phyloP scores from a whole-genome alignment of 2,888 invertebrate species.

The Acleris literana region DNA sequence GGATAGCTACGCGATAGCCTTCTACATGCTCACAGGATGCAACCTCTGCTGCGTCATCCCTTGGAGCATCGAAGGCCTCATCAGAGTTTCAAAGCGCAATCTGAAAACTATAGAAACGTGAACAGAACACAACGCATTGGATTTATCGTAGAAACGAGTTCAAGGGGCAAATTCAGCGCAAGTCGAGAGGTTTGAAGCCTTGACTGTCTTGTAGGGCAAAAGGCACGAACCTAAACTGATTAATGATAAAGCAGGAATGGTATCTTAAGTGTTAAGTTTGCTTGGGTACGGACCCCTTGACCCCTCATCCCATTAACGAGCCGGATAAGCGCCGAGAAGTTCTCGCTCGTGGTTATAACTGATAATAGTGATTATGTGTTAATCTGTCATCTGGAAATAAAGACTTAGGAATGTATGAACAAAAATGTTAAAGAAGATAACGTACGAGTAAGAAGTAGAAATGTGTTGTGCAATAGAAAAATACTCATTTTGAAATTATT shows the following conservation, averaged over 20 bases:
- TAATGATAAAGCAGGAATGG: slow-evolving; percentile 22
- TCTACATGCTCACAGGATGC: slow-evolving; percentile 82
- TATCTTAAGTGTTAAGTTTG: slow-evolving; percentile 20
- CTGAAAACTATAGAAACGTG: slow-evolving; percentile 42
- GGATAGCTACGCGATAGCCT: slow-evolving; percentile 83
- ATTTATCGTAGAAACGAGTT: background rate
- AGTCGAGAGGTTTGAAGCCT: slow-evolving; percentile 10
- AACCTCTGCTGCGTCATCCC: slow-evolving; percentile 85
- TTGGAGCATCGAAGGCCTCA: slow-evolving; percentile 83
- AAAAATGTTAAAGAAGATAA: background rate
- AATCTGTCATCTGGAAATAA: slow-evolving; percentile 15
- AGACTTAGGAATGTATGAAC: background rate
- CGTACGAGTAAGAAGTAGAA: background rate
- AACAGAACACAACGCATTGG: background rate
- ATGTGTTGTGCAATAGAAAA: slow-evolving; percentile 6
- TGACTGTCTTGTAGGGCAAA: slow-evolving; percentile 9
- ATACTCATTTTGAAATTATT: slow-evolving; percentile 5
- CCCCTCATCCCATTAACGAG: slow-evolving; percentile 5
- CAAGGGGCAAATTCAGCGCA: slow-evolving; percentile 1
- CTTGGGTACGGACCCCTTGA: slow-evolving; percentile 11
- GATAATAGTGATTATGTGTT: slow-evolving; percentile 2
- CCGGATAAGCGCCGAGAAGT: slow-evolving; percentile 12
- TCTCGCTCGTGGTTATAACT: background rate
- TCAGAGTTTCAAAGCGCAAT: slow-evolving; percentile 51
- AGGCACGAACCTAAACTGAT: slow-evolving; percentile 14